Base-by-base conservation (phyloP, 2,888 invertebrate genomes). In the Galeruca laticollis region DNA sequence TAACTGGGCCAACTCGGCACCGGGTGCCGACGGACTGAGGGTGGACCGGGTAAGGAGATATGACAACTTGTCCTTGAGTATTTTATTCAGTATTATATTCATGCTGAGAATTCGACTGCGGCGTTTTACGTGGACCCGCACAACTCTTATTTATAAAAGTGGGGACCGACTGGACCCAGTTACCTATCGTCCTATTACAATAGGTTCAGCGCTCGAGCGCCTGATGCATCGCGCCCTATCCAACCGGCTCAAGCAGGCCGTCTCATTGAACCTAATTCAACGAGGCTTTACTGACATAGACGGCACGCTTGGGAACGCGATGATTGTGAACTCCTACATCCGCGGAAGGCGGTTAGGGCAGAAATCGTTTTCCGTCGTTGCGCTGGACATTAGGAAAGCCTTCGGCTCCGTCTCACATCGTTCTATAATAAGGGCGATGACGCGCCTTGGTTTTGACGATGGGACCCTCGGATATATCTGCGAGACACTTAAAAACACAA, bases 301-400 rank as follows among this genome's bases (percentile, higher is more conserved):
- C 68, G 85, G 85, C 13, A 80, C 81, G 2, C 73, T 84, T 9
- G 81, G 82, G 9, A 85, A 85, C 62, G 70, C 79, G 20, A 68
- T 81, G 2, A 63, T 80, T 0, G 66, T 83, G 11, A 74, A 82
- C 75, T 65, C 76, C 72, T 73, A 54, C 43, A 70, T 71, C 61
- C 2, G 61, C n/a, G n/a, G n/a, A n/a, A n/a, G n/a, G n/a, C n/a
- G n/a, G n/a, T n/a, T n/a, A n/a, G n/a, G 5, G 37, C 20, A 15
- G 69, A 68, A 31, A 11, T 26, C n/a, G 15, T 57, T 35, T 47
- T 15, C 40, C 11, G 70, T 76, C 0, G 43, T 76, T 0, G 68
- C 73, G 0, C 64, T 76, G 26, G 78, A 78, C 40, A 51, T 77
- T 13, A 18, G 67, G 2, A 76, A 76, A 62, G 77, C 77, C 8